A percentile compares a stretch with the other conserved stretches of the same genome.
These are phyloP conservation scores for Thysanoteuthis rhombus DNA, from an alignment of 2,888 invertebrate genomes.

Conservation along the genomic window DNA sequence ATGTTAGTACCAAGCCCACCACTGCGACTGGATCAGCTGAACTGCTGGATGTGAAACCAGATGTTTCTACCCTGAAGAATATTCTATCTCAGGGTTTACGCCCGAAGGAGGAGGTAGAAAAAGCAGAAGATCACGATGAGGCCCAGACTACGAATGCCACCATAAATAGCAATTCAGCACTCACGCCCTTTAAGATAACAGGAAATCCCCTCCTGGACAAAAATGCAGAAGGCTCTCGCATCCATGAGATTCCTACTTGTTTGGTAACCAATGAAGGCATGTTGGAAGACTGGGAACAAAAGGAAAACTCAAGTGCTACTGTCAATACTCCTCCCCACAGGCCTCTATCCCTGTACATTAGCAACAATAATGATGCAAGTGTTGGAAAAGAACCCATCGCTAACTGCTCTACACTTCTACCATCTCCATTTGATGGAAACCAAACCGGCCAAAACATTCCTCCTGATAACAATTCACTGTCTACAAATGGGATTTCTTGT, in stretches of 20 bases:
- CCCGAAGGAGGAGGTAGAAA: not conserved
- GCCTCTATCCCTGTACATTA: not conserved
- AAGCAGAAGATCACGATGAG: not conserved
- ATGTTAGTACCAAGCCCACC: not conserved
- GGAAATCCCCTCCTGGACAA: not conserved
- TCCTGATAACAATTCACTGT: not conserved
- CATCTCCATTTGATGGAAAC: not conserved
- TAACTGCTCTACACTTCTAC: not conserved
- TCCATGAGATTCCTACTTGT: constrained; percentile 18
- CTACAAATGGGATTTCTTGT: not conserved
- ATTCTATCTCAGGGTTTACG: not conserved
- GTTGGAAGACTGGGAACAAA: constrained; percentile 14
- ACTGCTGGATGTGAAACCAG: not conserved
- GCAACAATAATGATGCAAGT: not conserved
- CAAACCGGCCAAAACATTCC: not conserved
- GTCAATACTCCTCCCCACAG: not conserved
- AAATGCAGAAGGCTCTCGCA: not conserved
- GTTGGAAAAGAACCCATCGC: not conserved
- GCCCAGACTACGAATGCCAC: not conserved
- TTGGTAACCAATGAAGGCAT: constrained; percentile 17
- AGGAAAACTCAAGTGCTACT: not conserved
- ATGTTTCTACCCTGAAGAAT: not conserved
- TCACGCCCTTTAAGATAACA: not conserved
- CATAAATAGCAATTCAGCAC: not conserved
- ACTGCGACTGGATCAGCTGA: not conserved